Conservation (phyloP, 2,113 vertebrate genomes). For the Ictalurus furcatus region DNA sequence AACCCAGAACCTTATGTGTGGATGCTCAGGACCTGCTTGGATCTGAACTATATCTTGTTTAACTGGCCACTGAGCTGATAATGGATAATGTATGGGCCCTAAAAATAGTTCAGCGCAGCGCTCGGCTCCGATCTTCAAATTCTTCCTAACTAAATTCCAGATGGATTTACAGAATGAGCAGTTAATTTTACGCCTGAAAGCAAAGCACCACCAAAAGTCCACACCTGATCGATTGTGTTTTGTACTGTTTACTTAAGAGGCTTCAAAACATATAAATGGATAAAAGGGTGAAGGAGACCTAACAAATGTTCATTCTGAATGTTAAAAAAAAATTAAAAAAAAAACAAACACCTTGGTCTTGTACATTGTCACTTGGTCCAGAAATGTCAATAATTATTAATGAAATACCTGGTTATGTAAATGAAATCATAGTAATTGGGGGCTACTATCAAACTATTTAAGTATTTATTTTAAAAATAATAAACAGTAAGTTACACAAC, state of each 20-base stretch:
- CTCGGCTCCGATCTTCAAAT: not conserved
- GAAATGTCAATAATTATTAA: not conserved
- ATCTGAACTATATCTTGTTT: not conserved
- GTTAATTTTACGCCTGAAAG: not conserved
- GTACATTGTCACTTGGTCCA: not conserved
- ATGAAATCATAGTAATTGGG: not conserved
- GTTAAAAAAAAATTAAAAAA: too few relatives aligned
- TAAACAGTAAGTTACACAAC: too few relatives aligned
- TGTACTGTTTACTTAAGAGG: not conserved
- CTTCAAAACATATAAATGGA: not conserved
- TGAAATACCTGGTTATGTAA: not conserved
- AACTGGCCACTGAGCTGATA: slow-evolving; percentile 3
- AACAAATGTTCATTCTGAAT: not conserved
- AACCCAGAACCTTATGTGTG: too few relatives aligned
- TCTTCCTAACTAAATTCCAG: not conserved
- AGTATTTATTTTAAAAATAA: too few relatives aligned
- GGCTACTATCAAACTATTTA: too few relatives aligned
- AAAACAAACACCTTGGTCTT: not conserved
- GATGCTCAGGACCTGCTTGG: not conserved
- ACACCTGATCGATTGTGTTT: not conserved
- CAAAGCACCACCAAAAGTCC: not conserved
- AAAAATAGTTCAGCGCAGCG: not conserved
- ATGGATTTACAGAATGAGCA: not conserved
- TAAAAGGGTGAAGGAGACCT: not conserved
- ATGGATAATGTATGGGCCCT: not conserved